Base-by-base conservation (phyloP, 2,888 invertebrate species). In the Chymomyza procnemis region DNA sequence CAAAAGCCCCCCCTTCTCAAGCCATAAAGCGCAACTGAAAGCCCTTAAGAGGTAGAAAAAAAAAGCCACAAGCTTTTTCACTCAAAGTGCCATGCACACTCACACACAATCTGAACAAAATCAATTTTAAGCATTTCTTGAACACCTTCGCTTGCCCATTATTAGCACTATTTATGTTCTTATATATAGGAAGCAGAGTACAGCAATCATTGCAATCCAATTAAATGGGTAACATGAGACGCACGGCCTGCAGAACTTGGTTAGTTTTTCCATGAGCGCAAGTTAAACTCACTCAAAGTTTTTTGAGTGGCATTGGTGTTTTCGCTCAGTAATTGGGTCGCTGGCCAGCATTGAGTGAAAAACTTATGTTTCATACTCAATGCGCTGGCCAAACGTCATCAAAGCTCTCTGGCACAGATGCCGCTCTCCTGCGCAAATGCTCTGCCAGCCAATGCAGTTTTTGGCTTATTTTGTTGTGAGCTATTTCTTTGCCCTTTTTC, bases 161-260 rank as follows among this genome's bases (percentile, higher is more conserved):
- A 12, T 21, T 21, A 54, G 22, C 19, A 21, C 14, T 54, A 21
- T 21, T 21, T 54, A 22, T 54, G 54, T 4, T 19, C 8, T 18
- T 19, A 19, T 12, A 19, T 21, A 21, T 54, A 22, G 54, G 54
- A 50, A 54, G 54, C 54, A 54, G 8, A 30, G 30, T 12, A 14
- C 64, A 71, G 52, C 73, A 70, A 79, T 73, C 70, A 69, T 83
- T 72, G 79, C 78, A 80, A 80, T 83, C 81, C 84, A 80, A 80
- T 80, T 80, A 80, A 80, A 73, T 78, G 81, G 74, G 67, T 70
- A 68, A 64, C 61, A 18, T 50, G 54, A 21, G 4, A 14, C 21
- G 52, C 0, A 18, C 52, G 21, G 22, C 9, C 12, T 21, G 48
- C 1, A 8, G 18, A 50, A 41, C 34, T 12, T 50, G 18, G 48